Percentiles rank a stretch among this genome's conserved stretches.
These are phyloP conservation scores for Andinoacara biseriatus DNA, from an alignment of 2,113 vertebrate species.

Conservation along the genomic window DNA sequence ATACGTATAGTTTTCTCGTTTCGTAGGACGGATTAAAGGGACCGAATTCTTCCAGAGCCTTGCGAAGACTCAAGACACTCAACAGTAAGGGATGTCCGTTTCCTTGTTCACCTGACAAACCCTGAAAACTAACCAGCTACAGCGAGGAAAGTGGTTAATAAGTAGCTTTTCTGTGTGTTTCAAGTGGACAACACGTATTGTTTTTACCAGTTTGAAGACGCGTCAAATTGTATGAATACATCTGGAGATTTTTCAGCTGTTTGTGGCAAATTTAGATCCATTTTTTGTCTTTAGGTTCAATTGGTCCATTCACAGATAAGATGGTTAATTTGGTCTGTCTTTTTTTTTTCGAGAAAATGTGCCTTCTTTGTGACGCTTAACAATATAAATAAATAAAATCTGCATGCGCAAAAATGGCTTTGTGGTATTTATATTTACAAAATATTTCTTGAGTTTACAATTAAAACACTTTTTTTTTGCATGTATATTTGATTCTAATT, in stretches of 20 bases:
- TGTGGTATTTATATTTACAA: not conserved
- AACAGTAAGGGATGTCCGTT: conserved; percentile 23
- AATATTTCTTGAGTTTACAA: not conserved
- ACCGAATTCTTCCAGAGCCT: not conserved
- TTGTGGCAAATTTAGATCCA: not conserved
- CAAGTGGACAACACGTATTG: not conserved
- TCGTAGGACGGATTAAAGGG: not conserved
- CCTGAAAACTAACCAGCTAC: not conserved
- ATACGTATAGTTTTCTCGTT: not conserved
- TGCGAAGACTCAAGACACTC: not conserved
- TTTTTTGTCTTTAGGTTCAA: not conserved
- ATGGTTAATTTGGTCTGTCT: not conserved
- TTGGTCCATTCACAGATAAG: not conserved
- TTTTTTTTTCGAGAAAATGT: not conserved
- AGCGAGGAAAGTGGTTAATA: not conserved
- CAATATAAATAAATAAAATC: not conserved
- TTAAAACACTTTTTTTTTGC: not conserved
- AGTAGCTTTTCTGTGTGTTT: not conserved
- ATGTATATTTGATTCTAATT: not conserved
- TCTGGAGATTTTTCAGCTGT: not conserved
- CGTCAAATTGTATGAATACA: not conserved
- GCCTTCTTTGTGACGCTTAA: not conserved
- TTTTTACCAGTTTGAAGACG: too few species aligned
- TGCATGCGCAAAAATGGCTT: not conserved
- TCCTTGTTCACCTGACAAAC: not conserved